Base-by-base conservation (phyloP, 2,797 vertebrate species). In the Mionectes olivaceus region DNA sequence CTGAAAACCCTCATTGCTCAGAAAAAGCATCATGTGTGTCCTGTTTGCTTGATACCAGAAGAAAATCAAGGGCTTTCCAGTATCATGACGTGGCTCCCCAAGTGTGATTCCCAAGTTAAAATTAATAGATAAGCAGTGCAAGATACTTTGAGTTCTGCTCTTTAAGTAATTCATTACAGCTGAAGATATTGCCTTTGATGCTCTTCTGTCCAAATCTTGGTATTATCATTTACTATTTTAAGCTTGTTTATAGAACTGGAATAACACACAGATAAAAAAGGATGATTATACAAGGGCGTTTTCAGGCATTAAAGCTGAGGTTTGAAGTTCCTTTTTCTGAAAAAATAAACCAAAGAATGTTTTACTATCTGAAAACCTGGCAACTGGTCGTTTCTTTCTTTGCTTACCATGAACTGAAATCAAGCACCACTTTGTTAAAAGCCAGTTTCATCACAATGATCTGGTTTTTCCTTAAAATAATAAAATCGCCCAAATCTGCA, bases 171-270 rank as follows among this genome's bases (percentile, higher is more conserved):
- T 52, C 18, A 49, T 50, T 88, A 33, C 93, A 91, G 75, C 75
- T 75, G 12, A 73, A 94, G 65, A 52, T 50, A 64, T 2, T 95
- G 89, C 91, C 90, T 93, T 75, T 83, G 87, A 94, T 79, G 17
- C 74, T 94, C 84, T 93, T 43, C 53, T 89, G 83, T 86, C 84
- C 92, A 96, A 65, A 95, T 83, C 80, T 86, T 87, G 91, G 75
- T 94, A 92, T 94, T 96, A 94, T 93, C 87, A 92, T 96, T 85
- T 97, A 73, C 96, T 97, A 96, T 98, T 97, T 97, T 97, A 96
- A 97, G 94, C 83, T 94, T 97, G 94, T 96, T 97, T 97, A 94
- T 86, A 86, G 89, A 96, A 92, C 87, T 96, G 89, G 87, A 97
- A 95, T 96, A 97, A 97, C 93, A 95, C 5, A 17, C 83, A 95